Evolutionary conservation across 2,888 invertebrate genomes (phyloP).

Genomic region (Oligia strigilis): DNA sequence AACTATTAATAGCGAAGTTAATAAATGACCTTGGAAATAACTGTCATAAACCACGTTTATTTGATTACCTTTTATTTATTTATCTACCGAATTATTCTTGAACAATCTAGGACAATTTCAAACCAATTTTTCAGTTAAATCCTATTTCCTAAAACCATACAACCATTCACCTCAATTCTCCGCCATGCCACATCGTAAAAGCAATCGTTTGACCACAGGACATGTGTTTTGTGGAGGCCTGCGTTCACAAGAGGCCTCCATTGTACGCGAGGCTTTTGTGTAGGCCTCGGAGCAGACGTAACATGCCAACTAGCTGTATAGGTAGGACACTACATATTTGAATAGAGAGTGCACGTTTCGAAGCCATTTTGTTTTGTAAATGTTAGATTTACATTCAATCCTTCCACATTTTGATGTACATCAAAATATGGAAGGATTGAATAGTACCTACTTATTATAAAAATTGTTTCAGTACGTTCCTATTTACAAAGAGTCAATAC

Average conservation of each 20-base stretch:
- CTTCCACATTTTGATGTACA: not conserved
- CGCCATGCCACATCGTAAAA: conserved; percentile 63
- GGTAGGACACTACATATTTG: conserved; percentile 31
- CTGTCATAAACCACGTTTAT: not conserved
- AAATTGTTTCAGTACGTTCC: not conserved
- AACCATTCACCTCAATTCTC: conserved; percentile 59
- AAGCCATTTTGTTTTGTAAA: conserved; percentile 9
- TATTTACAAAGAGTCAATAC: not conserved
- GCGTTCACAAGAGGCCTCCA: conserved; percentile 79
- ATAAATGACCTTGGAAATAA: not conserved
- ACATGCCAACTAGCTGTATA: conserved; percentile 30
- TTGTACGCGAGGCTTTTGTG: conserved; percentile 71
- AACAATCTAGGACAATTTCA: not conserved
- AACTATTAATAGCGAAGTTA: not conserved
- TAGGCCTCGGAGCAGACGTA: conserved; percentile 36
- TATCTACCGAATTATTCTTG: not conserved
- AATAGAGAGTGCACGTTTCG: conserved; percentile 14
- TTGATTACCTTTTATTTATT: not conserved
- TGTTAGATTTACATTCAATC: not conserved
- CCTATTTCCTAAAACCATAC: conserved; percentile 3
- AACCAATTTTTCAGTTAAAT: not conserved
- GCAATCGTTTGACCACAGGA: conserved; percentile 82
- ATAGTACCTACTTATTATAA: too few species aligned
- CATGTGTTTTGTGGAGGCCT: conserved; percentile 82
- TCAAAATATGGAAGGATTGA: too few species aligned